Base-by-base conservation (phyloP, 2,797 vertebrate genomes). In the Falco biarmicus region DNA sequence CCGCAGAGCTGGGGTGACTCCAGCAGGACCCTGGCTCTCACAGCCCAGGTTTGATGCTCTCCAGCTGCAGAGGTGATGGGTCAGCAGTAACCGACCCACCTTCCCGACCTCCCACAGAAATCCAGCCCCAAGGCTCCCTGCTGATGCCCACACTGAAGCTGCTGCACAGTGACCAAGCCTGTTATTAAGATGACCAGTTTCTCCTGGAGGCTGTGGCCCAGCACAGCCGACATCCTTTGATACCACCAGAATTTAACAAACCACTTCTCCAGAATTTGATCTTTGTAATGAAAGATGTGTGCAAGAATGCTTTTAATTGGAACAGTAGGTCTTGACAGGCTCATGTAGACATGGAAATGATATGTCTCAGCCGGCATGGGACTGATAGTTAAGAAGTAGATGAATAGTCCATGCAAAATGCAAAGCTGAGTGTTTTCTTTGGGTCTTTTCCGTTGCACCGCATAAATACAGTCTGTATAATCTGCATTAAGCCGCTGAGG, bases 331-430 rank as follows among this genome's bases (percentile, higher is more conserved):
- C 90, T 9, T 71, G 87, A 45, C 73, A 68, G 90, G 65, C 73
- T 93, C 79, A 20, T 1, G 41, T 2, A 95, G 91, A 91, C 91
- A 83, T 82, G 87, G 94, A 97, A 96, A 95, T 95, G 74, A 96
- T 65, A 89, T 0, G 87, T 94, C 89, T 96, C 95, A 85, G 84
- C 43, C 28, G 7, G 24, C 4, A 5, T 45, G 75, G 89, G 71
- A 76, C 84, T 63, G 78, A 37, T 18, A 16, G 81, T 59, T 54
- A 70, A 63, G 83, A 11, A 61, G 31, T 0, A 47, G 85, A 51
- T 74, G 69, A 85, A 83, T 37, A 25, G 31, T n/a, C 85, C 5
- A 4, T n/a, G 76, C 45, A 56, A 90, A 83, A 94, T 79, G 83
- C 90, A 93, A 90, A 74, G 73, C 60, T 25, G 29, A 64, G 15